A percentile compares a stretch with the other conserved stretches of the same genome.
These are phyloP conservation scores for Athrips mouffetella DNA, from an alignment of 2,888 invertebrate genomes.

Conservation along the genomic window DNA sequence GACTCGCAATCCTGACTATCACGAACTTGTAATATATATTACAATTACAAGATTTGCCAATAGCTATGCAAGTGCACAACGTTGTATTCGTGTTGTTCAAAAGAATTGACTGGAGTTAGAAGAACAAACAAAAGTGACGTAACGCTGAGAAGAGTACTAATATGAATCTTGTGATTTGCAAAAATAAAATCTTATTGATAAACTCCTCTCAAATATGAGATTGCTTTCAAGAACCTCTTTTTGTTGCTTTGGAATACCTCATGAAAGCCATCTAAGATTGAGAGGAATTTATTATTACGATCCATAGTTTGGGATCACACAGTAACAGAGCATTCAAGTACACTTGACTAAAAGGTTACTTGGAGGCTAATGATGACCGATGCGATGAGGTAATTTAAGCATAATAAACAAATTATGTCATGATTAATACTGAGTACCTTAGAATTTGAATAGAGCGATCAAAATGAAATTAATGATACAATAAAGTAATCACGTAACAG, in stretches of 20 bases:
- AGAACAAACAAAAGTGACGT: too few relatives aligned
- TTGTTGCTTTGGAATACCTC: too few relatives aligned
- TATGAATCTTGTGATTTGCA: too few relatives aligned
- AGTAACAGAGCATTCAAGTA: neutral
- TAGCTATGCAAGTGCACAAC: neutral
- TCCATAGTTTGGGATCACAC: too few relatives aligned
- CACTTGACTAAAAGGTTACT: neutral
- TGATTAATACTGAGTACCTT: conserved; percentile 1
- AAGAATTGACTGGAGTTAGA: too few relatives aligned
- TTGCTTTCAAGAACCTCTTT: too few relatives aligned
- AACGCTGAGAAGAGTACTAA: too few relatives aligned
- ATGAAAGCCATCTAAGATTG: too few relatives aligned
- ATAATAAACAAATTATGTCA: conserved; percentile 24
- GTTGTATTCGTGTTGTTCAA: too few relatives aligned
- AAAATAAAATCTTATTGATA: too few relatives aligned
- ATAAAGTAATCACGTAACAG: neutral
- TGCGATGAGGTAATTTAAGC: conserved; percentile 23
- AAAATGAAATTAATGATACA: neutral
- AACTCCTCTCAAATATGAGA: too few relatives aligned
- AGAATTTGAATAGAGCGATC: neutral
- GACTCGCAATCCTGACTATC: neutral
- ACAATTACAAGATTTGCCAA: conserved; percentile 2
- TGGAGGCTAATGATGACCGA: neutral
- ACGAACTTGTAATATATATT: neutral
- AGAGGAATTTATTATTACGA: too few relatives aligned